phyloP scores from a whole-genome alignment of 2,888 invertebrate species.

The Melanargia galathea region DNA sequence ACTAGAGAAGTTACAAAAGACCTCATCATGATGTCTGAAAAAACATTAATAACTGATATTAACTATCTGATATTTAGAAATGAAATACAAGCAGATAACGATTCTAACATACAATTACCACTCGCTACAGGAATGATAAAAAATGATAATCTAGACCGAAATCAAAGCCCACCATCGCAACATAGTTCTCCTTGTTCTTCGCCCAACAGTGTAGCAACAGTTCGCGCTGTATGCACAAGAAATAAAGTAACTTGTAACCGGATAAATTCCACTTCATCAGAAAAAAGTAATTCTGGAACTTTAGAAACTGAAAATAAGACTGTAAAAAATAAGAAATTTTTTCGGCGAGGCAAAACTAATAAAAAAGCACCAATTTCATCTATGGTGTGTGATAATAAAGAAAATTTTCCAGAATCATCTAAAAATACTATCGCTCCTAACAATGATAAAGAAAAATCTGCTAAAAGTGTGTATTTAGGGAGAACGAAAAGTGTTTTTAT shows the following conservation, averaged over 20 bases:
- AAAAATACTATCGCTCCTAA: conserved; percentile 37
- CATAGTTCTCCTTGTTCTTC: conserved; percentile 69
- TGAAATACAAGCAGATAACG: conserved; percentile 50
- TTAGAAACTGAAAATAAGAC: conserved; percentile 53
- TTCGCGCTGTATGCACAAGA: conserved; percentile 51
- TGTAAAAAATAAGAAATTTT: conserved; percentile 52
- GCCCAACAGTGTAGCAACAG: conserved; percentile 64
- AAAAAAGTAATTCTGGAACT: conserved; percentile 49
- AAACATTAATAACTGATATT: conserved; percentile 44
- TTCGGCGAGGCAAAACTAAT: conserved; percentile 49
- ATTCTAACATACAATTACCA: conserved; percentile 42
- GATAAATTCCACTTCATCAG: conserved; percentile 51
- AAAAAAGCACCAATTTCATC: conserved; percentile 44
- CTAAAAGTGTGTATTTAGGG: conserved; percentile 47
- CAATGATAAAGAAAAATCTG: conserved; percentile 41
- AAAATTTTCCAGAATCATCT: conserved; percentile 62
- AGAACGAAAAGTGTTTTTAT: conserved; percentile 54
- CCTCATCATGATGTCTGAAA: conserved; percentile 51
- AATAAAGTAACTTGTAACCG: conserved; percentile 46
- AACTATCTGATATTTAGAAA: conserved; percentile 60
- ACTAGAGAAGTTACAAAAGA: conserved; percentile 51
- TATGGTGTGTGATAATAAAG: conserved; percentile 53
- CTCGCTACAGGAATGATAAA: conserved; percentile 35
- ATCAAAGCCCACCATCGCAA: conserved; percentile 49
- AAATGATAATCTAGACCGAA: conserved; percentile 41